A percentile compares a stretch with the other conserved stretches of the same genome.
Conservation (phyloP, 2,797 vertebrate species). For the Mycteria americana region DNA sequence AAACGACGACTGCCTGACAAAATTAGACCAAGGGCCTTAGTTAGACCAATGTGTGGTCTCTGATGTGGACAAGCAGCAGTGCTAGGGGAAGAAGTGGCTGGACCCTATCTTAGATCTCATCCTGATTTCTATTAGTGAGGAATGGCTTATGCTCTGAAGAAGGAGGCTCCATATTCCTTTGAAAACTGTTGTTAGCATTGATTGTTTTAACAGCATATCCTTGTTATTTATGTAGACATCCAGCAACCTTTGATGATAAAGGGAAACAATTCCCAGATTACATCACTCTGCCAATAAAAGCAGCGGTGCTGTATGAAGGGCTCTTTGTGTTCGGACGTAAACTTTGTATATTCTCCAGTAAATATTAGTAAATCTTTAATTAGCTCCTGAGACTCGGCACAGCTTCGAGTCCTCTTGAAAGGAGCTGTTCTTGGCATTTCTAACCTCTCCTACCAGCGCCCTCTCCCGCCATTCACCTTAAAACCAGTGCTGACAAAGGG, state of each 20-base stretch:
- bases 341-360: background rate
- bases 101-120: background rate
- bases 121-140: background rate
- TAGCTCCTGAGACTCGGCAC: background rate
- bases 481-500: background rate
- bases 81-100: background rate
- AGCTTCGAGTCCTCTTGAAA: background rate
- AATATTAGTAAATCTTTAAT: conserved; percentile 22
- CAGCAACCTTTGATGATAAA: background rate
- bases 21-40: background rate
- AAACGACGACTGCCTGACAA: background rate
- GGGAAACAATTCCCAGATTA: background rate
- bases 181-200: background rate
- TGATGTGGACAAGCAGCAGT: background rate
- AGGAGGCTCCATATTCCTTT: background rate
- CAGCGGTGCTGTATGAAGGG: background rate
- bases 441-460: background rate
- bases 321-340: background rate
- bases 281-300: background rate
- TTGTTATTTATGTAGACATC: background rate
- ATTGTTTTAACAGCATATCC: background rate
- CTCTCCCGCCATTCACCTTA: background rate
- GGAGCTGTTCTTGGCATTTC: background rate
- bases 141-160: background rate
- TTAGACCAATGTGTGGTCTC: background rate